phyloP scores from a whole-genome alignment of 2,113 vertebrate species.

The Merops nubicus region DNA sequence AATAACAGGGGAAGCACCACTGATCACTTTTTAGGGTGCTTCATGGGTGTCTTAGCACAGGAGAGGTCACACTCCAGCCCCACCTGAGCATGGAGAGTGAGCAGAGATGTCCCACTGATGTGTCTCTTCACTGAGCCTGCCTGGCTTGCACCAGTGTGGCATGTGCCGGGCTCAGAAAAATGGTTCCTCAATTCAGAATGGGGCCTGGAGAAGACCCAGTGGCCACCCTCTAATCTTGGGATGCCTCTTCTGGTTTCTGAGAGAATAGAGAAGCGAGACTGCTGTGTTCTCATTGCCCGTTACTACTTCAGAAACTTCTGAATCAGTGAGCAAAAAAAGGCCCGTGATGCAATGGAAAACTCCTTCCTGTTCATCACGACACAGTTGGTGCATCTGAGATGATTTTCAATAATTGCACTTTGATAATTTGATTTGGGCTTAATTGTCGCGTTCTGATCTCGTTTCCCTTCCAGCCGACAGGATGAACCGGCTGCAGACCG shows the following conservation, averaged over 20 bases:
- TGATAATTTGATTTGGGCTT: conserved; percentile 59
- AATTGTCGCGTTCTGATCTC: conserved; percentile 54
- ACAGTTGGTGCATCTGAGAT: conserved; percentile 34
- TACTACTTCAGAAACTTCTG: background rate
- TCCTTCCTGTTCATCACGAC: conserved; percentile 56
- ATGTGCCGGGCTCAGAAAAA: fast-evolving
- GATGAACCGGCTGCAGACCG: conserved; percentile 92
- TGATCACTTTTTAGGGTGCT: background rate
- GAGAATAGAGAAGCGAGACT: background rate
- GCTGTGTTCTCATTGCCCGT: fast-evolving
- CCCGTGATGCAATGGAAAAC: conserved; percentile 6
- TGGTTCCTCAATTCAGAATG: background rate
- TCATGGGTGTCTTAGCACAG: background rate
- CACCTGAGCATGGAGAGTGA: background rate
- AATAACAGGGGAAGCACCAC: background rate
- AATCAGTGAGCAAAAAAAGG: background rate
- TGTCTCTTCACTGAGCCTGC: background rate
- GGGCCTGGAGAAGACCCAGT: background rate
- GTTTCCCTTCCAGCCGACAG: conserved; percentile 84
- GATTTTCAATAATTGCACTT: conserved; percentile 52
- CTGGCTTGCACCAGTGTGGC: background rate
- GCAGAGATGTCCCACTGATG: background rate
- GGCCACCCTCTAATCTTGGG: background rate
- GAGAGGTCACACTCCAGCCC: background rate
- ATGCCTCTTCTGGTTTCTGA: background rate